Evolutionary conservation across 2,888 invertebrate genomes (phyloP).

Genomic region (Lithodes maja): DNA sequence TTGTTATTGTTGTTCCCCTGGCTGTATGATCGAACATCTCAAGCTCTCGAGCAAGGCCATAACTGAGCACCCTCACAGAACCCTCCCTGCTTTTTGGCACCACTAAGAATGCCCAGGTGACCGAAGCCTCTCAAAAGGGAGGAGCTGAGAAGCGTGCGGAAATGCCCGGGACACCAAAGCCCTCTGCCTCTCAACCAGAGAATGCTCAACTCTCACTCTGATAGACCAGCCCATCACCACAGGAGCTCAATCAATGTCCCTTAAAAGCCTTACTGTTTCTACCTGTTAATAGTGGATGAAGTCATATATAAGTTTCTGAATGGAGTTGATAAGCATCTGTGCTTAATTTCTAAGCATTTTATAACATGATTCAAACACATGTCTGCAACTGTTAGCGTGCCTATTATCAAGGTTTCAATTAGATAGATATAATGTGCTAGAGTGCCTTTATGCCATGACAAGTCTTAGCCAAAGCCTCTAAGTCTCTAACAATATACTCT

Average conservation of each 20-base stretch:
- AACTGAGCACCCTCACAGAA: too few species aligned
- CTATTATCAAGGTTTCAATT: too few species aligned
- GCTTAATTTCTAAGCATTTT: background rate
- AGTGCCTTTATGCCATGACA: constrained; percentile 59
- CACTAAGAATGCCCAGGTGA: background rate
- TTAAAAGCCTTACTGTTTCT: too few species aligned
- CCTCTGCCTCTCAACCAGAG: too few species aligned
- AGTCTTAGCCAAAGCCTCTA: constrained; percentile 46
- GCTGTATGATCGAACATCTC: too few species aligned
- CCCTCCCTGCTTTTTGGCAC: too few species aligned
- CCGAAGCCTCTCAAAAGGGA: background rate
- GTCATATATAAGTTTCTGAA: too few species aligned
- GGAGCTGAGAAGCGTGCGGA: background rate
- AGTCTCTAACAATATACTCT: constrained; percentile 45
- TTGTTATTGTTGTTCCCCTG: too few species aligned
- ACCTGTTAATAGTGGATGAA: too few species aligned
- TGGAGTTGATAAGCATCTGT: too few species aligned
- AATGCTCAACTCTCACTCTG: background rate
- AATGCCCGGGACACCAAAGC: too few species aligned
- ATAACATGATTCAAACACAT: background rate
- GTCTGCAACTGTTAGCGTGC: background rate
- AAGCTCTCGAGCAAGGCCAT: too few species aligned
- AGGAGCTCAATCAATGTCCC: background rate
- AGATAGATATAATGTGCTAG: constrained; percentile 22
- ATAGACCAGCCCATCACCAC: background rate